A percentile compares a stretch with the other conserved stretches of the same genome.
Conservation (phyloP, 2,888 invertebrate species). For the Macrosiphum euphorbiae region DNA sequence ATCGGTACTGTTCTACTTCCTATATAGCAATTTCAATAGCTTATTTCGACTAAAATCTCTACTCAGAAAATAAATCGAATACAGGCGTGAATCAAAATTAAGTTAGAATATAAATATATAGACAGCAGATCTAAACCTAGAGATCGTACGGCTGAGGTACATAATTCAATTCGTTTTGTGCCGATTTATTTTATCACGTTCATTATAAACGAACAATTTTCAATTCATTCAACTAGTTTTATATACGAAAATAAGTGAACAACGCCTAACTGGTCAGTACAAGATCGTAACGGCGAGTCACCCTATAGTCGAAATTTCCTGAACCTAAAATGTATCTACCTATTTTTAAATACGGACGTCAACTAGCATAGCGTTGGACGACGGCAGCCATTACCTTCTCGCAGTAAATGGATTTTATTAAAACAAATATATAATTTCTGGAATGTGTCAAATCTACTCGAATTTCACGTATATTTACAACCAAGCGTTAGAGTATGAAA, state of each 20-base stretch:
- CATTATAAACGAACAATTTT: background rate
- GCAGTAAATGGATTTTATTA: background rate
- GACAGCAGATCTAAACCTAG: background rate
- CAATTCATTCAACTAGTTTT: background rate
- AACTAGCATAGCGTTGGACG: background rate
- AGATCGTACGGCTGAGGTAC: background rate
- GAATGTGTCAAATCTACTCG: conserved; percentile 25
- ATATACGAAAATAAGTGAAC: background rate
- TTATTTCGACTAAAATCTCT: background rate
- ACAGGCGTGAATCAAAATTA: background rate
- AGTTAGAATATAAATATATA: background rate
- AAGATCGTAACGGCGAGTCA: background rate
- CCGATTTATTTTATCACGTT: background rate
- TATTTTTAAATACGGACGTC: conserved; percentile 24
- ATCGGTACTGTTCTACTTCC: background rate
- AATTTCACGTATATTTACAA: conserved; percentile 49
- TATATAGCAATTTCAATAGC: background rate
- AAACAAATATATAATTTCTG: conserved; percentile 35
- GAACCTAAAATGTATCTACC: background rate
- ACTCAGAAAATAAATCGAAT: background rate
- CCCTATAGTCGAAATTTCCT: background rate
- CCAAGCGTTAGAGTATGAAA: conserved; percentile 10
- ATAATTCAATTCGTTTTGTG: conserved; percentile 1
- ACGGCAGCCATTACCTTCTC: background rate
- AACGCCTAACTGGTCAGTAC: background rate